phyloP scores from a whole-genome alignment of 2,113 vertebrate species.

The Lipotes vexillifer region DNA sequence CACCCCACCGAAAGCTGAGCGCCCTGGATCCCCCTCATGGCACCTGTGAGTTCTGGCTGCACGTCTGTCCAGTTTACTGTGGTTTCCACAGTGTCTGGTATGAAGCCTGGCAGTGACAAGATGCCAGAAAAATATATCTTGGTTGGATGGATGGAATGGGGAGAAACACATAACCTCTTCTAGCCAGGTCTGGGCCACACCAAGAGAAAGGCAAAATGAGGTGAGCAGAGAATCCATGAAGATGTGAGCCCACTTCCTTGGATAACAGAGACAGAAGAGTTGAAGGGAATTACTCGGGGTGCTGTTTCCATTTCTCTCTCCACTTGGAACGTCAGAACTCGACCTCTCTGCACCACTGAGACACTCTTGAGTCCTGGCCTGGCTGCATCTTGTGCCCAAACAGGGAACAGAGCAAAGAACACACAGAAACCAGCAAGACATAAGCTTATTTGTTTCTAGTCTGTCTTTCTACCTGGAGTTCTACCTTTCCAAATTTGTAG shows the following conservation, averaged over 20 bases:
- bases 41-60: not conserved
- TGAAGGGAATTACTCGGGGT: not conserved
- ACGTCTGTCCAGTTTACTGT: fast-evolving
- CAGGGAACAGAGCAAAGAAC: not conserved
- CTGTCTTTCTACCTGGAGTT: slow-evolving; percentile 17
- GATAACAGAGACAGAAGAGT: not conserved
- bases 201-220: not conserved
- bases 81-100: not conserved
- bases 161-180: not conserved
- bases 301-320: not conserved
- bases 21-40: not conserved
- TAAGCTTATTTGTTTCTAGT: not conserved
- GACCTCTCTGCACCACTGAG: not conserved
- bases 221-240: not conserved
- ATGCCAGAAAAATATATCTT: too few relatives aligned
- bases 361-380: not conserved
- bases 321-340: not conserved
- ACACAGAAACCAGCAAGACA: not conserved
- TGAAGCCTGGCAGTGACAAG: not conserved
- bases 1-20: not conserved
- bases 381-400: not conserved
- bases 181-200: not conserved
- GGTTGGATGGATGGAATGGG: not conserved
- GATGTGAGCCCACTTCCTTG: not conserved
- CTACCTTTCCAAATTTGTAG: slow-evolving; percentile 51